Percentiles rank a stretch among this genome's conserved stretches.
Evolutionary conservation across 2,888 invertebrate genomes (phyloP).

Genomic region (Aphidius colemani): DNA sequence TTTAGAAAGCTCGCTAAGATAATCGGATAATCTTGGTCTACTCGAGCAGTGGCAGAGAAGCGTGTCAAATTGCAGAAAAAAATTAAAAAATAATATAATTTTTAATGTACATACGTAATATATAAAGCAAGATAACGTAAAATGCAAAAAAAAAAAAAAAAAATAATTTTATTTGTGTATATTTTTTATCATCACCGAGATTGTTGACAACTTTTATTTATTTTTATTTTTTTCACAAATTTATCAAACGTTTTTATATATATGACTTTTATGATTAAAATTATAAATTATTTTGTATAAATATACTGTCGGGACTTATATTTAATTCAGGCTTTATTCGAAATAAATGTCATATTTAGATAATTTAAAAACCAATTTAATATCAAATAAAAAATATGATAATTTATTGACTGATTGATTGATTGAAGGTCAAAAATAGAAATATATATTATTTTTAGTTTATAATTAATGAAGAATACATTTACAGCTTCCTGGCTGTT

Average conservation of each 20-base stretch:
- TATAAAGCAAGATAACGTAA: too few species aligned
- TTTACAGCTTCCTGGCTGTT: neutral
- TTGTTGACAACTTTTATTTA: constrained; percentile 13
- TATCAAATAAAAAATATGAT: neutral
- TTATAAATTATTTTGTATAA: too few species aligned
- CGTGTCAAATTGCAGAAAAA: constrained; percentile 36
- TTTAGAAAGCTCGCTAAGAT: constrained; percentile 40
- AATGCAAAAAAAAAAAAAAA: constrained; percentile 12
- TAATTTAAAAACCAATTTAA: too few species aligned
- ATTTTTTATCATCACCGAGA: constrained; percentile 18
- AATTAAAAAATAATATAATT: neutral
- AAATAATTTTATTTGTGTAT: constrained; percentile 12
- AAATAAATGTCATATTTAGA: too few species aligned
- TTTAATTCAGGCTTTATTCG: too few species aligned
- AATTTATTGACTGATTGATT: neutral
- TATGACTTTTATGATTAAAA: neutral
- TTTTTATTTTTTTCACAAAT: constrained; percentile 2
- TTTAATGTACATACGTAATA: too few species aligned
- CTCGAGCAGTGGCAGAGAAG: constrained; percentile 26
- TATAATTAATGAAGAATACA: neutral
- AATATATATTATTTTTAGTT: neutral
- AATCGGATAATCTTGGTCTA: constrained; percentile 42
- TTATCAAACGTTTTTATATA: too few species aligned
- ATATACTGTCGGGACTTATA: too few species aligned
- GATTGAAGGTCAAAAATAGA: neutral